These are phyloP conservation scores for Loripinus fragilis DNA, from an alignment of 2,888 invertebrate genomes.

Conservation along the genomic window DNA sequence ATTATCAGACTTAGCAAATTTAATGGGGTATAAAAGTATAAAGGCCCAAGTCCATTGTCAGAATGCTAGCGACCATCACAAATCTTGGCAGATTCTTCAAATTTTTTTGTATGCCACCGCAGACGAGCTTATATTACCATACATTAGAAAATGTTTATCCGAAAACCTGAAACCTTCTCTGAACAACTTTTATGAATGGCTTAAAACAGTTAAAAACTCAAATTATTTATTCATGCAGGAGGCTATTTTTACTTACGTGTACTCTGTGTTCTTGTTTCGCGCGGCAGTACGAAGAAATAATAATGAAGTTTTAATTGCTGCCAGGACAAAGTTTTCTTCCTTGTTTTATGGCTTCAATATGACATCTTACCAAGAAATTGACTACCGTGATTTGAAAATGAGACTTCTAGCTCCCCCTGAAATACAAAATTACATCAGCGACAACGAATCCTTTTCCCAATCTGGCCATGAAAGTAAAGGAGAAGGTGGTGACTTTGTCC, in stretches of 20 bases:
- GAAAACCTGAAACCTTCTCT: not conserved
- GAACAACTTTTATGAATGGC: not conserved
- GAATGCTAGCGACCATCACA: conserved; percentile 23
- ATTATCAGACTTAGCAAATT: conserved; percentile 13
- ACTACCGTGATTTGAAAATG: conserved; percentile 24
- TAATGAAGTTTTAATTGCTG: not conserved
- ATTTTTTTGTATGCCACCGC: conserved; percentile 14
- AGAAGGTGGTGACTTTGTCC: conserved; percentile 23
- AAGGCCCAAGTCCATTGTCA: conserved; percentile 19
- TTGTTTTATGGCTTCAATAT: conserved; percentile 22
- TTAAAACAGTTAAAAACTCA: conserved; percentile 7
- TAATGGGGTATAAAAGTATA: conserved; percentile 8
- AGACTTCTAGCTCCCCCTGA: conserved; percentile 17
- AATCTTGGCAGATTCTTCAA: conserved; percentile 16
- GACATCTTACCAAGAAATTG: conserved; percentile 18
- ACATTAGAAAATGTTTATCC: conserved; percentile 2
- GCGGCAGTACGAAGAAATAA: conserved; percentile 18
- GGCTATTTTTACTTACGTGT: conserved; percentile 6
- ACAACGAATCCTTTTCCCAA: conserved; percentile 30
- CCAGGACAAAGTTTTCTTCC: conserved; percentile 5
- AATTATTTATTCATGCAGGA: conserved; percentile 34
- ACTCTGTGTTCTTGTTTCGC: conserved; percentile 10
- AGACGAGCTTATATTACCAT: conserved; percentile 8
- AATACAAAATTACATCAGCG: not conserved
- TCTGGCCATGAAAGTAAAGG: conserved; percentile 15